Evolutionary conservation across 1,140 invertebrate genomes (phyloP), one percentile per base, ranked within the genome.

Genomic region (Drosophila mojavensis): DNA sequence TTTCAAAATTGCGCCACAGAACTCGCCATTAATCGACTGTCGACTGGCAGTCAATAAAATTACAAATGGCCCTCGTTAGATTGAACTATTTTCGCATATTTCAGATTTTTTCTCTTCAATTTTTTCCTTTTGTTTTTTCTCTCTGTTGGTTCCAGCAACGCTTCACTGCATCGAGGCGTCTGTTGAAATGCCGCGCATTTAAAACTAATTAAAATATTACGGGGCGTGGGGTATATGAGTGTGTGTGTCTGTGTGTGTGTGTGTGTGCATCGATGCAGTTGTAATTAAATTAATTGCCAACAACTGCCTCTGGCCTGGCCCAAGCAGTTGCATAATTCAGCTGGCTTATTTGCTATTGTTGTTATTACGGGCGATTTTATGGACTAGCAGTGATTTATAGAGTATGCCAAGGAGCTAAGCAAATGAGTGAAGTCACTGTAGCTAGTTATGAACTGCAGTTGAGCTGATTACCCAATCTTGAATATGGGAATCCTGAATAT

Each of bases 1-100:
- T 86, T 86, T 77, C 79, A 70, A 79, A 82, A 86, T 73, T 70
- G 63, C 62, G 59, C 64, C 74, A 56, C 59, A 88, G 83, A 88
- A 83, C 63, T 28, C 62, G 62, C 33, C 62, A 61, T 78, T 53
- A 43, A 77, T 60, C 33, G 63, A 47, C 50, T 24, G 45, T 66
- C 30, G 60, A 60, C 64, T 78, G 67, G 67, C 68, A 86, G 84
- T 84, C 77, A 89, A 89, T 89, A 79, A 88, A 78, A 83, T 89
- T 89, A 89, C 79, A 89, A 88, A 88, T 89, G 74, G 62, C 76
- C 69, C 83, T 86, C 75, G 86, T 86, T 86, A 89, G 66, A 72
- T 82, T 76, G 74, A 72, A 78, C 74, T 77, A 88, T 88, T 88
- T 71, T 61, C 60, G 62, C 61, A 76, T 75, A 56, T 74, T 58